Conservation (phyloP, 2,888 invertebrate genomes). For the Euzetes globulus region DNA sequence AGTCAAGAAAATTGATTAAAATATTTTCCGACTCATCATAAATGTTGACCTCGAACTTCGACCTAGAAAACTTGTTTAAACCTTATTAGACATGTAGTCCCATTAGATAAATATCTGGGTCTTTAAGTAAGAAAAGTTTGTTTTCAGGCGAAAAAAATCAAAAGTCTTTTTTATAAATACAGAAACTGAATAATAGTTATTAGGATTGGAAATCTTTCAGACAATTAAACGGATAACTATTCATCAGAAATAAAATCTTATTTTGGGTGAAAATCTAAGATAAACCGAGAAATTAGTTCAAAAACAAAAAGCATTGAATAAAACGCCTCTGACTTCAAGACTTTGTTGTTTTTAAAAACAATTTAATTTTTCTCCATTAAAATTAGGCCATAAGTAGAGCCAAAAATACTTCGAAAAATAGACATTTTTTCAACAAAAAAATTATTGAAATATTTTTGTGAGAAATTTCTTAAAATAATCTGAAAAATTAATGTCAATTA, state of each 20-base stretch:
- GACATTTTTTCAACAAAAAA: not conserved
- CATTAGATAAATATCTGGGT: not conserved
- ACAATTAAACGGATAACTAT: not conserved
- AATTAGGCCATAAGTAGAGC: not conserved
- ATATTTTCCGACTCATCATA: not conserved
- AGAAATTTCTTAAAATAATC: not conserved
- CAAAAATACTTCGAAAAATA: no score
- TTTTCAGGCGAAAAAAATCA: not conserved
- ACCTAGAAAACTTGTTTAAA: not conserved
- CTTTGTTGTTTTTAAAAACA: not conserved
- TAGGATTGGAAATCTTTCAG: not conserved
- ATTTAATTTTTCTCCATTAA: not conserved
- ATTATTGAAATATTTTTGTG: not conserved
- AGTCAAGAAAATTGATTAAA: not conserved
- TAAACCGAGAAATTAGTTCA: slow-evolving; percentile 5
- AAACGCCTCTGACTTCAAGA: not conserved
- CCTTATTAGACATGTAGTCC: not conserved
- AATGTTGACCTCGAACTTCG: not conserved
- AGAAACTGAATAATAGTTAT: no score
- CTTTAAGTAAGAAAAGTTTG: not conserved
- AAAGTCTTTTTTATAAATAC: not conserved
- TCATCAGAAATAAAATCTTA: not conserved
- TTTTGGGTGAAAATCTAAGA: not conserved
- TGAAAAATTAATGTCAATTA: not conserved
- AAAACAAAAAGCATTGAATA: slow-evolving; percentile 3